These are phyloP conservation scores for Haemorhous mexicanus DNA, from an alignment of 2,113 vertebrate species.

Conservation along the genomic window DNA sequence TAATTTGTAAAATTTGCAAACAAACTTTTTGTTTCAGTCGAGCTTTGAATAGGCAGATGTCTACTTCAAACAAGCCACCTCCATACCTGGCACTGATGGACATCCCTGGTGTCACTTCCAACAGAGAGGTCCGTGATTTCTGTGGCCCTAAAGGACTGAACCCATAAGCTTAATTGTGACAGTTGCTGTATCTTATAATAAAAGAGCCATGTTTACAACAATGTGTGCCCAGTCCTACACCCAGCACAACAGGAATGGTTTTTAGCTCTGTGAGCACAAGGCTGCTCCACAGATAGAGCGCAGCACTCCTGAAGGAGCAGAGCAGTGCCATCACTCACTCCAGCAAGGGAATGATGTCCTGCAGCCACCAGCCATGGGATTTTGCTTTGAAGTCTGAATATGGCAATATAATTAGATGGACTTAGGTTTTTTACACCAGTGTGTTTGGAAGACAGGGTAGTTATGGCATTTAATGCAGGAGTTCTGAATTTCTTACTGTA, in stretches of 20 bases:
- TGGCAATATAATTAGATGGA: not conserved
- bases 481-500: not conserved
- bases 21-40: not conserved
- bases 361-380: not conserved
- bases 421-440: fast-evolving
- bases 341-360: too few relatives aligned
- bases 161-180: not conserved
- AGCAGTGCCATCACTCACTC: not conserved
- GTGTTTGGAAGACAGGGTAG: not conserved
- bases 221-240: not conserved
- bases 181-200: not conserved
- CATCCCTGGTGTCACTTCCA: not conserved
- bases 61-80: not conserved
- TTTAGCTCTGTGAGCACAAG: not conserved
- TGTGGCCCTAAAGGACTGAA: not conserved
- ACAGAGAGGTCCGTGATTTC: not conserved
- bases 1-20: not conserved
- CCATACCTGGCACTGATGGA: not conserved
- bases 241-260: fast-evolving
- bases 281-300: fast-evolving
- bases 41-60: not conserved
- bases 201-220: not conserved
- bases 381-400: not conserved
- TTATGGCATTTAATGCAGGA: not conserved
- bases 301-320: not conserved